Conservation (phyloP, 2,888 invertebrate species). For the Agrochola circellaris region DNA sequence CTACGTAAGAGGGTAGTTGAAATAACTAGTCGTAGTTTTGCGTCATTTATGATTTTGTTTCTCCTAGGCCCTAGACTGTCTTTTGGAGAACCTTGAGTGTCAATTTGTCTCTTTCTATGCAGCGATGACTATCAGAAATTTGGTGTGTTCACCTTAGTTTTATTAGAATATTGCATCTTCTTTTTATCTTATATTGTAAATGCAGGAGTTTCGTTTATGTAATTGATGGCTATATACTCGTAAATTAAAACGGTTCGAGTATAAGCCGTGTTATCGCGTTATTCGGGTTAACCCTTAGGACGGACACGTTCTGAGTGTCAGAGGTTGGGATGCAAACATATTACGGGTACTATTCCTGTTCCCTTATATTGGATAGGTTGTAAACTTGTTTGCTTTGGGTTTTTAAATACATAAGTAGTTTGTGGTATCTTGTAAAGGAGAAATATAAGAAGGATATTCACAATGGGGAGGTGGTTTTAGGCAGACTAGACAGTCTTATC, state of each 20-base stretch:
- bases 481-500: background rate
- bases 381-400: slow-evolving; percentile 33
- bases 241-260: slow-evolving; percentile 14
- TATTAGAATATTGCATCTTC: background rate
- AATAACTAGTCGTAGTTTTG: slow-evolving; percentile 19
- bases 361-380: slow-evolving; percentile 4
- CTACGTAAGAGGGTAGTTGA: slow-evolving; percentile 50
- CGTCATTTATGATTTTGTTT: slow-evolving; percentile 21
- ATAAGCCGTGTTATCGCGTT: slow-evolving; percentile 26
- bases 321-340: slow-evolving; percentile 41
- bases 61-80: background rate
- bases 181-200: background rate
- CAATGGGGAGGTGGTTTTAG: background rate
- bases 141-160: background rate
- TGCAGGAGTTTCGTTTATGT: background rate
- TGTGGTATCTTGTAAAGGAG: background rate
- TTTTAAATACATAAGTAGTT: slow-evolving; percentile 28
- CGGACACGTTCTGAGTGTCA: slow-evolving; percentile 35
- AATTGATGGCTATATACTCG: background rate
- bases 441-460: slow-evolving; percentile 5
- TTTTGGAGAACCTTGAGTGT: background rate
- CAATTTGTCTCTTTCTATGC: background rate
- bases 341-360: slow-evolving; percentile 15
- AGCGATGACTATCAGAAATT: too few species aligned
- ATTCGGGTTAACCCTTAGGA: slow-evolving; percentile 30